A percentile compares a stretch with the other conserved stretches of the same genome.
phyloP scores from a whole-genome alignment of 2,888 invertebrate species.

The Crematogaster levior region DNA sequence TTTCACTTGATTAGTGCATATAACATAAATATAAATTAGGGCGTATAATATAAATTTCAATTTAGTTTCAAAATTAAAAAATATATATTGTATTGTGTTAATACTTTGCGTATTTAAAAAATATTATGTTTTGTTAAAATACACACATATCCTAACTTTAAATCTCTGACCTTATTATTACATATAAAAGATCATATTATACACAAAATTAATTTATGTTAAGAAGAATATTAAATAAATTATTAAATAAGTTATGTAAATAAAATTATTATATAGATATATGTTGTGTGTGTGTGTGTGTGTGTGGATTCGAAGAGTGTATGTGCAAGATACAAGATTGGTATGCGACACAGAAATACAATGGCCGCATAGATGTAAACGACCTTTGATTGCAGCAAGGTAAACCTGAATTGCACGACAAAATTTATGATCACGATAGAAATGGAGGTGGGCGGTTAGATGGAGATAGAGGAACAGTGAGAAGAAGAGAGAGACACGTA shows the following conservation, averaged over 20 bases:
- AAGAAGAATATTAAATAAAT: neutral
- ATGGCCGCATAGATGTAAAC: conserved; percentile 73
- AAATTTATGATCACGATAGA: conserved; percentile 80
- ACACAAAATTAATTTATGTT: neutral
- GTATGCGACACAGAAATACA: conserved; percentile 56
- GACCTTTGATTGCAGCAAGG: conserved; percentile 82
- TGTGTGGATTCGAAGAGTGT: neutral
- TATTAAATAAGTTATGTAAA: neutral
- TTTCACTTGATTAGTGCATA: neutral
- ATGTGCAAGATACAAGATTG: conserved; percentile 2
- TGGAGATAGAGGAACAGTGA: conserved; percentile 37
- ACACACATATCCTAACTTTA: neutral
- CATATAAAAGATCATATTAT: neutral
- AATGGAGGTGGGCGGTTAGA: conserved; percentile 48
- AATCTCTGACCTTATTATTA: neutral
- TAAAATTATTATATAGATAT: neutral
- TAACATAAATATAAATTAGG: neutral
- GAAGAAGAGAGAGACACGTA: conserved; percentile 69
- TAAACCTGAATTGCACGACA: conserved; percentile 77
- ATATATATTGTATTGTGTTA: neutral
- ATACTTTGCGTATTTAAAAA: neutral
- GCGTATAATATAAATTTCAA: too few relatives aligned
- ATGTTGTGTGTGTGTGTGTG: too few relatives aligned
- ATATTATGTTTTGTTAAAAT: neutral
- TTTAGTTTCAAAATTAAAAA: neutral